Conservation (phyloP, 2,797 vertebrate genomes). For the Enteromius anoplus region DNA sequence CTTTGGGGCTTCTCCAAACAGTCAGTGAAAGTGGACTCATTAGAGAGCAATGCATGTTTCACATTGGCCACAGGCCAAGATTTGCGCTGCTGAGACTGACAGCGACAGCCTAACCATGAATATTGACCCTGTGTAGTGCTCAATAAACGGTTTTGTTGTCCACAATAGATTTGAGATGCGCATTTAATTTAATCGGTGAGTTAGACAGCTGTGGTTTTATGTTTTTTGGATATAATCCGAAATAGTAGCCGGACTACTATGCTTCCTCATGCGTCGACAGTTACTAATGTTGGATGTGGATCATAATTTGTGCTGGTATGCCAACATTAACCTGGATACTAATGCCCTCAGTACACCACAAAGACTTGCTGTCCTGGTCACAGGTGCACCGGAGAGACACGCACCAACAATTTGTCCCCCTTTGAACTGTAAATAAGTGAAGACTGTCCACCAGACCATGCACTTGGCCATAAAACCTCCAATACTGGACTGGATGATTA, state of each 20-base stretch:
- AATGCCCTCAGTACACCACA: background rate
- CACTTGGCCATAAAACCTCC: background rate
- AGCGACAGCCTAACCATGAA: background rate
- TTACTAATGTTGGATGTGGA: background rate
- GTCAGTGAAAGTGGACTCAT: background rate
- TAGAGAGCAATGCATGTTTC: background rate
- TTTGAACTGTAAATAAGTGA: background rate
- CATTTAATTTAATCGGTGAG: background rate
- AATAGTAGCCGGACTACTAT: background rate
- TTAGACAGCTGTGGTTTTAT: background rate
- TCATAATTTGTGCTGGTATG: background rate
- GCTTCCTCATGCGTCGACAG: background rate
- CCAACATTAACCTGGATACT: background rate
- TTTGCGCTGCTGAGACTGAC: background rate
- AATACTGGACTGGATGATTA: background rate
- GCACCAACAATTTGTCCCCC: background rate
- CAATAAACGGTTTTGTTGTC: background rate
- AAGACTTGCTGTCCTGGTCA: slow-evolving; percentile 3
- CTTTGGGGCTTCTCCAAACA: background rate
- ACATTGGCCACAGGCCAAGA: background rate
- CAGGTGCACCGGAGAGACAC: background rate
- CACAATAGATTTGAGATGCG: background rate
- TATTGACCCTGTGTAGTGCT: background rate
- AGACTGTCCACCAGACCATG: background rate
- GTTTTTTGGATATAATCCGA: background rate